A percentile compares a stretch with the other conserved stretches of the same genome.
phyloP scores from a whole-genome alignment of 2,797 vertebrate species.

The Discoglossus pictus region DNA sequence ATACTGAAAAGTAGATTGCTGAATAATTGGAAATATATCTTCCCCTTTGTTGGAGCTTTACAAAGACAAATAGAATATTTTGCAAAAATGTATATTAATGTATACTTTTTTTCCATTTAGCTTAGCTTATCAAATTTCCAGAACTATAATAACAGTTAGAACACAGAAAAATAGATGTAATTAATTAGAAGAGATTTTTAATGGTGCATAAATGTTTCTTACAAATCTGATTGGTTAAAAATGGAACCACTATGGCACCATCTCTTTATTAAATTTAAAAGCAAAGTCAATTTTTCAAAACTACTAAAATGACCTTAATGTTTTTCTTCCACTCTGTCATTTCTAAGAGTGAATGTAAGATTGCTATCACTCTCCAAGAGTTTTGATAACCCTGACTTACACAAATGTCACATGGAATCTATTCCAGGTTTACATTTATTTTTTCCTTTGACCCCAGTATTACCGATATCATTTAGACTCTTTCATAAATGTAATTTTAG shows the following conservation, averaged over 20 bases:
- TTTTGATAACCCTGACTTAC: constrained; percentile 46
- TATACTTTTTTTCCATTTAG: too few species aligned
- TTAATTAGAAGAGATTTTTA: too few species aligned
- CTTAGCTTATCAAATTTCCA: too few species aligned
- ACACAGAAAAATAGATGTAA: too few species aligned
- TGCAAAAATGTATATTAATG: too few species aligned
- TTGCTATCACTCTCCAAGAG: constrained; percentile 37
- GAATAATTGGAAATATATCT: too few species aligned
- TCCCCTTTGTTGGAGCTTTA: too few species aligned
- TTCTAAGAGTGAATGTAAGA: constrained; percentile 41
- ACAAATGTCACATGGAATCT: constrained; percentile 33
- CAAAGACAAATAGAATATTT: too few species aligned
- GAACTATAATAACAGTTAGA: too few species aligned
- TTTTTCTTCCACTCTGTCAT: constrained; percentile 39
- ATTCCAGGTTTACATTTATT: constrained; percentile 28
- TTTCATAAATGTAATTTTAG: constrained; percentile 53
- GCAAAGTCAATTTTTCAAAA: constrained; percentile 6
- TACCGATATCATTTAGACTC: constrained; percentile 43
- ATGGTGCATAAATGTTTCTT: too few species aligned
- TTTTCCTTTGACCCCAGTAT: constrained; percentile 33
- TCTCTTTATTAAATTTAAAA: constrained; percentile 43
- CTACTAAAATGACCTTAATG: not conserved
- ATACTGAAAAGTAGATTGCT: too few species aligned
- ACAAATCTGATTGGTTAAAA: too few species aligned
- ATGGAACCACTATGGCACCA: constrained; percentile 37